Percentiles rank a stretch among this genome's conserved stretches.
Evolutionary conservation across 92 coral and sea anemone species (phyloP).

Genomic region (Siderastrea radians): DNA sequence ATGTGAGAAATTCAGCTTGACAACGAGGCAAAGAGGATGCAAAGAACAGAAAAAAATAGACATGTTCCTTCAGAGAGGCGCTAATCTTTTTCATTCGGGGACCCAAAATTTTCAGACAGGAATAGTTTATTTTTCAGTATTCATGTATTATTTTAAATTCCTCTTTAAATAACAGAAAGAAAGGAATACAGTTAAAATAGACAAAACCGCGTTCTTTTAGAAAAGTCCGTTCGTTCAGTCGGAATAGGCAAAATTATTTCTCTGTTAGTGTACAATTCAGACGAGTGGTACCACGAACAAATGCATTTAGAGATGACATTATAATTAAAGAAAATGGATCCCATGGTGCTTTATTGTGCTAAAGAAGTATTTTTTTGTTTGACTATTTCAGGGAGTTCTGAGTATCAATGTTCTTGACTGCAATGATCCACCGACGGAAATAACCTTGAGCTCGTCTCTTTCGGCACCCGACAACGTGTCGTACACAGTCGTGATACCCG

Average conservation of each 20-base stretch:
- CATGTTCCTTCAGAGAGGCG: not conserved
- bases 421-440: constrained; percentile 75
- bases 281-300: too few species aligned
- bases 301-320: too few species aligned
- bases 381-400: constrained; percentile 41
- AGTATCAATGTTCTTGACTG: constrained; percentile 75
- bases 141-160: too few species aligned
- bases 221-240: too few species aligned
- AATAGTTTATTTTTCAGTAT: too few species aligned
- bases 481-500: constrained; percentile 62
- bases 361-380: not conserved
- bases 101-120: too few species aligned
- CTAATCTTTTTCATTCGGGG: not conserved
- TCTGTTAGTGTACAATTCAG: too few species aligned
- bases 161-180: too few species aligned
- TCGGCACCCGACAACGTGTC: constrained; percentile 9
- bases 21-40: not conserved
- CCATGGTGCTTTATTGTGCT: not conserved
- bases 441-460: constrained; percentile 60
- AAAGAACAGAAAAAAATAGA: not conserved
- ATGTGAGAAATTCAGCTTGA: not conserved
- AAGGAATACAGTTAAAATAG: too few species aligned
- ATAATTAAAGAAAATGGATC: too few species aligned
- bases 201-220: too few species aligned
- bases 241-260: too few species aligned